Base-by-base conservation (phyloP, 2,888 invertebrate genomes). In the Candidula unifasciata region DNA sequence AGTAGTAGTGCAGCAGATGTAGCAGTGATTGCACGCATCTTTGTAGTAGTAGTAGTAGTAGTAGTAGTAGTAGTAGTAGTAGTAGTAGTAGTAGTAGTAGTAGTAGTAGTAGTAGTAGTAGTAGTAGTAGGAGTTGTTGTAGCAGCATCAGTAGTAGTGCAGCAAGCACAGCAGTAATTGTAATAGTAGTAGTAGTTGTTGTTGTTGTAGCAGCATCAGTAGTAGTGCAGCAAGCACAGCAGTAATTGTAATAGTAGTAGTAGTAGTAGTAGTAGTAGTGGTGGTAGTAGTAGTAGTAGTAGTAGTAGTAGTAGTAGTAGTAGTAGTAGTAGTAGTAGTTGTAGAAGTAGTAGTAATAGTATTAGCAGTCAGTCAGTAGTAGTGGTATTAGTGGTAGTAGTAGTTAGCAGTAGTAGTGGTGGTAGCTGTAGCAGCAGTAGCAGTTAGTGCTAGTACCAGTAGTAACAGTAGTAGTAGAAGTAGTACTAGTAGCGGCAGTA, bases 281-380 rank as follows among this genome's bases (percentile, higher is more conserved):
- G 30, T 24, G 18, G 27, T 18, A 71, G 21, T 18, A 35, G 27
- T 18, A 71, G 71, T 18, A 35, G 35, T 18, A 71, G 27, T 18
- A 35, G 35, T 18, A 71, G 35, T 3, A 35, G 71, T 60, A 60
- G 60, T 60, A 60, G 60, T 71, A 71, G 71, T 71, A 71, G 71
- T 71, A 71, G 71, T 71, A 13, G 71, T 71, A 13, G 71, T 71
- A 71, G 71, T 71, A 71, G n/a, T n/a, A n/a, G n/a, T n/a, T n/a
- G n/a, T n/a, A n/a, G n/a, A n/a, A n/a, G n/a, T n/a, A n/a, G n/a
- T n/a, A n/a, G n/a, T n/a, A n/a, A n/a, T n/a, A n/a, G n/a, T n/a
- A n/a, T n/a, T n/a, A n/a, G n/a, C n/a, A n/a, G n/a, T n/a, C n/a
- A n/a, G n/a, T n/a, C n/a, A n/a, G n/a, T n/a, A n/a, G n/a, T n/a